Percentiles rank a stretch among this genome's conserved stretches.
phyloP scores from a whole-genome alignment of 2,888 invertebrate species.

The Callyntrura sp. region DNA sequence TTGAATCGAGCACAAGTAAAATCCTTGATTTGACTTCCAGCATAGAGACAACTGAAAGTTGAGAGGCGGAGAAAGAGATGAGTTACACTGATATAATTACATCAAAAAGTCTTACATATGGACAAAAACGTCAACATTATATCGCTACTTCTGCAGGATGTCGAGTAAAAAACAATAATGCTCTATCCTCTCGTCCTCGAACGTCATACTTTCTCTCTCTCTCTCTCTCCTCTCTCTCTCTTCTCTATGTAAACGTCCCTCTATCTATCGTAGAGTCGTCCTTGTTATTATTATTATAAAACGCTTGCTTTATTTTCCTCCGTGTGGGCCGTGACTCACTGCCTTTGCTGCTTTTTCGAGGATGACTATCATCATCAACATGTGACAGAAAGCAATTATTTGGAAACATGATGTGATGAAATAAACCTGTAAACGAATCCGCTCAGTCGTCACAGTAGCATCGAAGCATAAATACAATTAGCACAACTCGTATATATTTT shows the following conservation, averaged over 20 bases:
- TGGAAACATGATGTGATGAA: conserved; percentile 7
- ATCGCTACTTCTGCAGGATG: no score
- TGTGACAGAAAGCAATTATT: conserved; percentile 44
- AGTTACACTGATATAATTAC: not conserved
- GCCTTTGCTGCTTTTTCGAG: no score
- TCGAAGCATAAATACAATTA: conserved; percentile 6
- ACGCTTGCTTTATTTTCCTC: not conserved
- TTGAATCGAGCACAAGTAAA: no score
- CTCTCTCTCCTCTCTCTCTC: not conserved
- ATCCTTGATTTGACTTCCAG: no score
- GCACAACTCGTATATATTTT: not conserved
- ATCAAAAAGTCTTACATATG: not conserved
- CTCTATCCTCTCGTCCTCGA: not conserved
- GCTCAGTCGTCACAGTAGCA: not conserved
- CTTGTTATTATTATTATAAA: not conserved
- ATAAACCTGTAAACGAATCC: not conserved
- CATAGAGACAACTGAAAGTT: no score
- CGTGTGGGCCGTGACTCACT: no score
- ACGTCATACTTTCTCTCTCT: not conserved
- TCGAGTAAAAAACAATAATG: no score
- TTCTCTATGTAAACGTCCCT: no score
- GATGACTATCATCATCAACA: not conserved
- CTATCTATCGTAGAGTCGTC: not conserved
- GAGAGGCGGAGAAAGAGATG: no score
- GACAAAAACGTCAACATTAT: no score